phyloP scores from a whole-genome alignment of 2,797 vertebrate species.

The Rhinoraja longicauda region DNA sequence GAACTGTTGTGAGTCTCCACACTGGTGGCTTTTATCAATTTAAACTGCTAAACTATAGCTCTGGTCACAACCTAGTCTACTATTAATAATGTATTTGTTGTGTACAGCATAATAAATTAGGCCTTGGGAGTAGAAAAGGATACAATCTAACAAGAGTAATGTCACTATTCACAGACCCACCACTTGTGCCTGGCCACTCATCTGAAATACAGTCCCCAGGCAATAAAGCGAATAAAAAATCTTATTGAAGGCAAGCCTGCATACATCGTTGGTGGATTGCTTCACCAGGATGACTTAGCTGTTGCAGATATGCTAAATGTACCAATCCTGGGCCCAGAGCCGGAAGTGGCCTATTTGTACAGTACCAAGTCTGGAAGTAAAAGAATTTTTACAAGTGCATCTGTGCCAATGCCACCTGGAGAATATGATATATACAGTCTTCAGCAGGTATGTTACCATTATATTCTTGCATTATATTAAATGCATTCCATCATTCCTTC shows the following conservation, averaged over 20 bases:
- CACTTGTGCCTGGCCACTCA: slow-evolving; percentile 71
- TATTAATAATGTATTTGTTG: slow-evolving; percentile 87
- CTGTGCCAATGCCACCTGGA: slow-evolving; percentile 68
- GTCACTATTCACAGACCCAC: slow-evolving; percentile 60
- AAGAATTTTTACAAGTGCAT: slow-evolving; percentile 64
- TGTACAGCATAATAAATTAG: slow-evolving; percentile 68
- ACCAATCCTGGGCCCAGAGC: slow-evolving; percentile 71
- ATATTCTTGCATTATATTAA: background rate
- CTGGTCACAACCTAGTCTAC: slow-evolving; percentile 89
- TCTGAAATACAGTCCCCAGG: slow-evolving; percentile 78
- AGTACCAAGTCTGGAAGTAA: slow-evolving; percentile 75
- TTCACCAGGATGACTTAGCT: slow-evolving; percentile 74
- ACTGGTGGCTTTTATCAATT: slow-evolving; percentile 97
- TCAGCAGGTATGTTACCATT: slow-evolving; percentile 64
- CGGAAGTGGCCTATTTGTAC: slow-evolving; percentile 66
- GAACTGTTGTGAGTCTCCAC: slow-evolving; percentile 61
- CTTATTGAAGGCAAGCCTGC: slow-evolving; percentile 69
- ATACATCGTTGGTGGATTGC: slow-evolving; percentile 70
- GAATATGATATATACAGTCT: slow-evolving; percentile 58
- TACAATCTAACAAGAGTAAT: slow-evolving; percentile 55
- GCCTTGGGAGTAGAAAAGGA: slow-evolving; percentile 58
- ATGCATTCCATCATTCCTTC: background rate
- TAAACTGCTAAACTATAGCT: slow-evolving; percentile 90
- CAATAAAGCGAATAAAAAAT: slow-evolving; percentile 65
- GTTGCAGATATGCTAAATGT: slow-evolving; percentile 76